Percentiles rank a stretch among this genome's conserved stretches.
phyloP scores from a whole-genome alignment of 1,140 invertebrate species.

The Monomorium pharaonis region DNA sequence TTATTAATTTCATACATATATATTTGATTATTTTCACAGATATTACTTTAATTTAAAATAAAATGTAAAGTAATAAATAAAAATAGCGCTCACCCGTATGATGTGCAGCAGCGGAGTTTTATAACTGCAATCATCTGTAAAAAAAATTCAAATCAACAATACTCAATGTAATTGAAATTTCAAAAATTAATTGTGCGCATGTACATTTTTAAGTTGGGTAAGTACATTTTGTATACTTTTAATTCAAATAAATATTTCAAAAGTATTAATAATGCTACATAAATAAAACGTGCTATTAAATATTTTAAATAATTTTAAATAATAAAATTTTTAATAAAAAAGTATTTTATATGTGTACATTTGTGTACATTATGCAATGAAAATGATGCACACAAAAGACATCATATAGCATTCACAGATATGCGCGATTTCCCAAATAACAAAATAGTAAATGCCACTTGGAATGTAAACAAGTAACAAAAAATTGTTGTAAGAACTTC shows the following conservation, averaged over 20 bases:
- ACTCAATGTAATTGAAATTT: not conserved
- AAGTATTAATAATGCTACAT: not conserved
- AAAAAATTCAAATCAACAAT: not conserved
- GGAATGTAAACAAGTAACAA: too few species aligned
- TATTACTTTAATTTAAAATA: not conserved
- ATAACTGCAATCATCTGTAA: not conserved
- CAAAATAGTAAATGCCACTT: too few species aligned
- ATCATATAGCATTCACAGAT: not conserved
- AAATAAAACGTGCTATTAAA: not conserved
- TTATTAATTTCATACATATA: not conserved
- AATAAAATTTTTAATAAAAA: not conserved
- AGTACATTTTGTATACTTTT: not conserved
- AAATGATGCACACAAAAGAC: not conserved
- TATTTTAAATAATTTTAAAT: not conserved
- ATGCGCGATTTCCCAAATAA: not conserved
- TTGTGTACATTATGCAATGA: not conserved
- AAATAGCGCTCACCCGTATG: not conserved
- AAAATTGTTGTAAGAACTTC: too few species aligned
- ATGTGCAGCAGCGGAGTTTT: not conserved
- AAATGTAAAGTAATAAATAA: too few species aligned
- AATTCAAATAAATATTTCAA: not conserved
- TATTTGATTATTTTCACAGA: not conserved
- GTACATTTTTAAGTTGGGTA: too few species aligned
- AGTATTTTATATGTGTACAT: not conserved
- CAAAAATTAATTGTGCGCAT: not conserved